A percentile compares a stretch with the other conserved stretches of the same genome.
phyloP scores from a whole-genome alignment of 1,140 invertebrate species.

The Proales similis region DNA sequence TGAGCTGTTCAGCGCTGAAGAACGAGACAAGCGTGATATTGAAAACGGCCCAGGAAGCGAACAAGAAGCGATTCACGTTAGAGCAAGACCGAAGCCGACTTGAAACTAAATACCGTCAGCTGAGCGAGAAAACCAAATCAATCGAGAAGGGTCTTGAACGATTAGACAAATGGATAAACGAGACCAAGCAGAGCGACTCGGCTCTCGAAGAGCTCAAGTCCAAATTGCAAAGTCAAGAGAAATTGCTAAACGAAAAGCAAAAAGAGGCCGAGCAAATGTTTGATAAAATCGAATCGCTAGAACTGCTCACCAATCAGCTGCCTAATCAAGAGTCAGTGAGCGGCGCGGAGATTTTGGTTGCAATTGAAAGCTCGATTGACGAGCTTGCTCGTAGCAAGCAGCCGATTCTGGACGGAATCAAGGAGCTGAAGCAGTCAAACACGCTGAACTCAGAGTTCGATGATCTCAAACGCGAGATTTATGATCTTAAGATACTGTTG shows the following conservation, averaged over 20 bases:
- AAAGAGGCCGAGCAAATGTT: slow-evolving; percentile 12
- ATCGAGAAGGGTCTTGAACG: slow-evolving; percentile 3
- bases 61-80: background rate
- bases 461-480: slow-evolving; percentile 21
- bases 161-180: slow-evolving; percentile 30
- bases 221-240: slow-evolving; percentile 7
- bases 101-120: background rate
- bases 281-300: slow-evolving; percentile 13
- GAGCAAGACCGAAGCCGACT: background rate
- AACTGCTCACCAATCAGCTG: slow-evolving; percentile 3
- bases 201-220: background rate
- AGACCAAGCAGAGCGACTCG: slow-evolving; percentile 12
- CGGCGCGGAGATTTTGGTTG: slow-evolving; percentile 4
- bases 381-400: background rate
- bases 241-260: background rate
- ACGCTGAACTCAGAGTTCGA: slow-evolving; percentile 8
- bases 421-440: slow-evolving; percentile 20
- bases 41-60: slow-evolving; percentile 1
- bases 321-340: slow-evolving; percentile 1
- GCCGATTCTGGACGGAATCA: background rate
- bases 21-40: no score
- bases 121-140: background rate
- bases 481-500: slow-evolving; percentile 32
- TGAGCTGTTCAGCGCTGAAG: no score
- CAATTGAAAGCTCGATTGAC: slow-evolving; percentile 29